Conservation (phyloP, 1,140 invertebrate species). For the Cherax quadricarinatus region DNA sequence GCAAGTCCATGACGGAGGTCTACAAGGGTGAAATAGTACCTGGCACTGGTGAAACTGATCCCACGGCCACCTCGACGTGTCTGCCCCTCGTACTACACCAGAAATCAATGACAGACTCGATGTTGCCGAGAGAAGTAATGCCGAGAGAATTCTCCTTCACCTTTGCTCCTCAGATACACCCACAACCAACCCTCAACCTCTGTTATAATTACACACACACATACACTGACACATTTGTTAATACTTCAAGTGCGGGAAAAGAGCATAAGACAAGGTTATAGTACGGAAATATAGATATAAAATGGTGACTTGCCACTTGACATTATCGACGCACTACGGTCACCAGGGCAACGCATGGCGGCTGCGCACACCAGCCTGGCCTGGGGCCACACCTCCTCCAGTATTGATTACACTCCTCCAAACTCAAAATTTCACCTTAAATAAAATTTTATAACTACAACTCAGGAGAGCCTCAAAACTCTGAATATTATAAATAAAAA, state of each 20-base stretch:
- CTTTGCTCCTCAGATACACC: not conserved
- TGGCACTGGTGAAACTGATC: constrained; percentile 16
- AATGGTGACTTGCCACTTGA: constrained; percentile 36
- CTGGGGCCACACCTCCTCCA: not conserved
- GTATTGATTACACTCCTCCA: not conserved
- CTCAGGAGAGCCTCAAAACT: too few species aligned
- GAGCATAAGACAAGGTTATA: too few species aligned
- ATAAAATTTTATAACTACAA: not conserved
- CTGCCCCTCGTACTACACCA: constrained; percentile 46
- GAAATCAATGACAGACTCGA: constrained; percentile 47
- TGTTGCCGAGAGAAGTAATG: constrained; percentile 32
- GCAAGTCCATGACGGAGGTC: not conserved
- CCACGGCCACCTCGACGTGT: constrained; percentile 42
- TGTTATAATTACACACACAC: too few species aligned
- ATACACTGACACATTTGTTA: too few species aligned
- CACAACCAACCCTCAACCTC: too few species aligned
- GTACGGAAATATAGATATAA: not conserved
- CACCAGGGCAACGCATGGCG: constrained; percentile 17
- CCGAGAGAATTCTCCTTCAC: not conserved
- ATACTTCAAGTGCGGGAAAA: too few species aligned
- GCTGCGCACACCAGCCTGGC: not conserved
- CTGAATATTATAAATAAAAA: too few species aligned
- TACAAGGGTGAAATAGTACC: constrained; percentile 26
- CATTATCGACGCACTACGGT: constrained; percentile 34
- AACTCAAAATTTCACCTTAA: not conserved